These are phyloP conservation scores for Emydocephalus ijimae DNA, from an alignment of 2,113 vertebrate genomes.

Conservation along the genomic window DNA sequence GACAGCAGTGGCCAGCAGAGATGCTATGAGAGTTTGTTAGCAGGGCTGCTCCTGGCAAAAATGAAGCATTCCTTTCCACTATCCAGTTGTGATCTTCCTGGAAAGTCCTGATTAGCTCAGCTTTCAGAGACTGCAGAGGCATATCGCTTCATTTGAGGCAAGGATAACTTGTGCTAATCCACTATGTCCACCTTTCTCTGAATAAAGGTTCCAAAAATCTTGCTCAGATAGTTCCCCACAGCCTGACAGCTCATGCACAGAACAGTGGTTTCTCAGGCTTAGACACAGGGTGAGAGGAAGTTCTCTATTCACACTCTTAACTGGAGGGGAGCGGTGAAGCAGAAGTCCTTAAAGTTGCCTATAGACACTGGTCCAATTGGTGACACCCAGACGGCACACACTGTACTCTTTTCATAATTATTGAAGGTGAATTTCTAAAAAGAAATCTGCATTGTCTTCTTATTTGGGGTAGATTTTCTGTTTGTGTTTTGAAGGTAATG, in stretches of 20 bases:
- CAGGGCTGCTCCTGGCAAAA: neutral
- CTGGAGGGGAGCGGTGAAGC: neutral
- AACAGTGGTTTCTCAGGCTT: neutral
- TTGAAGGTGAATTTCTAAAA: neutral
- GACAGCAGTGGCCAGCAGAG: neutral
- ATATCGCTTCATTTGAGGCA: neutral
- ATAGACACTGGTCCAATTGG: neutral
- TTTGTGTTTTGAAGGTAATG: neutral
- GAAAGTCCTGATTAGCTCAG: neutral
- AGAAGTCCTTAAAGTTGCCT: neutral
- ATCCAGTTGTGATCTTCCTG: neutral
- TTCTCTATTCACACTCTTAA: neutral
- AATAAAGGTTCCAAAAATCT: neutral
- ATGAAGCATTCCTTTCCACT: neutral
- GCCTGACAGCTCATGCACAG: neutral
- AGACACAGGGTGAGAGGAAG: neutral
- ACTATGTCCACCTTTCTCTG: neutral
- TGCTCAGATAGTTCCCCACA: neutral
- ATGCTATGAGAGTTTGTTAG: neutral
- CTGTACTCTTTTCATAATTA: neutral
- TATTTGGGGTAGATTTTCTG: neutral
- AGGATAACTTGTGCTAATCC: neutral
- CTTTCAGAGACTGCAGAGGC: neutral
- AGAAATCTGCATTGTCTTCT: neutral
- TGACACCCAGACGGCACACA: neutral